phyloP scores from a whole-genome alignment of 2,888 invertebrate genomes.

The Cyrtodaria siliqua region DNA sequence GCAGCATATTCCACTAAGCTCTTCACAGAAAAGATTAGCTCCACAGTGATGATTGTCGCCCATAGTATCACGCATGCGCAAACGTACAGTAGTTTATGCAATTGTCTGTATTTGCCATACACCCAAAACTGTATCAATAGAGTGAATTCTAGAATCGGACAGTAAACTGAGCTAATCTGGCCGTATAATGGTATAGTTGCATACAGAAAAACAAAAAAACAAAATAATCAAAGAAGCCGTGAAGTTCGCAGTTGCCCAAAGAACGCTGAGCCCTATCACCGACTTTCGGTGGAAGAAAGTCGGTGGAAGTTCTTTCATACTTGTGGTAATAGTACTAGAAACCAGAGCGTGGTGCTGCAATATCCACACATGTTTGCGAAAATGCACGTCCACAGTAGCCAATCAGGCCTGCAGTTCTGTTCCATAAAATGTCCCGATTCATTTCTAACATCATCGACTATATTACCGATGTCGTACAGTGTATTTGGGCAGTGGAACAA shows the following conservation, averaged over 20 bases:
- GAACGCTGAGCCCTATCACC: conserved; percentile 66
- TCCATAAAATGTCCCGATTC: no score
- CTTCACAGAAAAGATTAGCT: conserved; percentile 46
- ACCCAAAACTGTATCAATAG: conserved; percentile 68
- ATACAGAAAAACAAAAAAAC: conserved; percentile 68
- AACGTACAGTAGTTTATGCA: conserved; percentile 50
- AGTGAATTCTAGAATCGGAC: conserved; percentile 66
- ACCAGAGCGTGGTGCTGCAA: conserved; percentile 69
- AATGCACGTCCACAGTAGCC: conserved; percentile 68
- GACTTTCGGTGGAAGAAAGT: no score
- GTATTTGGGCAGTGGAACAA: no score
- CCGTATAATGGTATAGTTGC: conserved; percentile 64
- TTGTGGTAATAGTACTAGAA: conserved; percentile 71
- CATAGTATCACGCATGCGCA: conserved; percentile 54
- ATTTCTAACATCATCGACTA: no score
- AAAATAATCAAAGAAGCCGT: conserved; percentile 69
- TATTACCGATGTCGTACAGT: no score
- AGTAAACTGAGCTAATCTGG: conserved; percentile 68
- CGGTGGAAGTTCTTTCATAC: conserved; percentile 72
- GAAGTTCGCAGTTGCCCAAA: conserved; percentile 73
- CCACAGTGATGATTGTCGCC: conserved; percentile 55
- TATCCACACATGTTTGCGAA: conserved; percentile 66
- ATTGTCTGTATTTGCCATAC: conserved; percentile 52
- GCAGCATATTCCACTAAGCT: conserved; percentile 63
- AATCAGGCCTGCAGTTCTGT: conserved; percentile 65